Evolutionary conservation across 2,888 invertebrate species (phyloP), one percentile per base, ranked within the genome.

Genomic region (Caenorhabditis sulstoni): DNA sequence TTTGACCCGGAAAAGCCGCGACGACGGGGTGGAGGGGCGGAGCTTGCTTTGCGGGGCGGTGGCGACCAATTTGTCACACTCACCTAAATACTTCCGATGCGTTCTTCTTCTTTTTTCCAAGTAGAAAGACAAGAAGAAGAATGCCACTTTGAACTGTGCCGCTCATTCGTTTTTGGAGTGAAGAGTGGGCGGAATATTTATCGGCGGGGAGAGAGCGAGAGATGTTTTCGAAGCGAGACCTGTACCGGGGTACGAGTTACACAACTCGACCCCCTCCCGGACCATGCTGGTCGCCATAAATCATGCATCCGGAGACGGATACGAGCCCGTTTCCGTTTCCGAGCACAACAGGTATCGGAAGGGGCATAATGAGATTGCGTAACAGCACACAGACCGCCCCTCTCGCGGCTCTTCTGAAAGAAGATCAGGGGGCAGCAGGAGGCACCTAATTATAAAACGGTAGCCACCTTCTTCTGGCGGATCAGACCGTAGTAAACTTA

Each of bases 31-130:
- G n/a, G n/a, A n/a, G n/a, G n/a, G n/a, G n/a, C n/a, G n/a, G n/a
- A n/a, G n/a, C 22, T 29, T 29, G 35, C 12, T 35, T 37, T 52
- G 70, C 52, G 37, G 53, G 68, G 50, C n/a, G 23, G 37, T 18
- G 20, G 53, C 44, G 57, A 49, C 57, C 73, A 73, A 73, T 73
- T 73, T 73, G 73, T 73, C 73, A 57, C 73, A 58, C 58, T 73
- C 73, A 73, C 73, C 73, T 73, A 73, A 73, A 73, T 73, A 73
- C 73, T 73, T 73, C 73, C 73, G 73, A 50, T 41, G 55, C 20
- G 29, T 29, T 29, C 29, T 29, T 29, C 29, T 29, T 29, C 29
- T 7, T 29, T 61, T 41, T 55, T 53, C 41, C 45, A 20, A 50
- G 7, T 23, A 57, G 49, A 49, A 67, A 7, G 7, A 58, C 50